Evolutionary conservation across 1,140 invertebrate species (phyloP), one percentile per base, ranked within the genome.

Genomic region (Chrysopa pallens): DNA sequence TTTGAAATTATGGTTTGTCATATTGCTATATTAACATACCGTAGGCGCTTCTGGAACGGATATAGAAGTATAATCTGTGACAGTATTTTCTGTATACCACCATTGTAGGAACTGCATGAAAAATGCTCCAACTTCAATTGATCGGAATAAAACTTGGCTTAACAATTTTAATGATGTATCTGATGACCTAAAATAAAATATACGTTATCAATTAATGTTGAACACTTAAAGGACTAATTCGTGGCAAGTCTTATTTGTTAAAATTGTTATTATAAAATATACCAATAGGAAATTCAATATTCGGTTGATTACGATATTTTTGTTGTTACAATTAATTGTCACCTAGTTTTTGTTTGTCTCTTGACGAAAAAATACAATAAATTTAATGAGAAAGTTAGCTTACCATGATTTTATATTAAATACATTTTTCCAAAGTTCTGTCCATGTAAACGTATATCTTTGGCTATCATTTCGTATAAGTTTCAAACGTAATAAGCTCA

Each of bases 71-170:
- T 45, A 45, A 45, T 42, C 42, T 37, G 40, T 37, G 13, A 45
- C 29, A 23, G 42, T 36, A 27, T 46, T 40, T 45, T 48, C 44
- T 8, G 43, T 36, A 12, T 42, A 41, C 44, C 47, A 48, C 44
- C 44, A 46, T 36, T 39, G 44, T 28, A 48, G 33, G 37, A 48
- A 48, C 11, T 46, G 47, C 28, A 48, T 38, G 9, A 48, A 48
- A 46, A 48, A 48, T 38, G 44, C 47, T 27, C 43, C 35, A 1
- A 48, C 14, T 37, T 48, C 47, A 31, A 48, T 27, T 1, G 41
- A 46, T 39, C 42, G 45, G n/a, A 36, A n/a, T 42, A 46, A 35
- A 14, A 33, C 40, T 35, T 42, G 38, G 6, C 13, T 9, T 28
- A 46, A 29, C 8, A 28, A n/a, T 27, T 23, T 40, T 27, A 42